These are phyloP conservation scores for Pluvialis apricaria DNA, from an alignment of 2,113 vertebrate species.

Conservation along the genomic window DNA sequence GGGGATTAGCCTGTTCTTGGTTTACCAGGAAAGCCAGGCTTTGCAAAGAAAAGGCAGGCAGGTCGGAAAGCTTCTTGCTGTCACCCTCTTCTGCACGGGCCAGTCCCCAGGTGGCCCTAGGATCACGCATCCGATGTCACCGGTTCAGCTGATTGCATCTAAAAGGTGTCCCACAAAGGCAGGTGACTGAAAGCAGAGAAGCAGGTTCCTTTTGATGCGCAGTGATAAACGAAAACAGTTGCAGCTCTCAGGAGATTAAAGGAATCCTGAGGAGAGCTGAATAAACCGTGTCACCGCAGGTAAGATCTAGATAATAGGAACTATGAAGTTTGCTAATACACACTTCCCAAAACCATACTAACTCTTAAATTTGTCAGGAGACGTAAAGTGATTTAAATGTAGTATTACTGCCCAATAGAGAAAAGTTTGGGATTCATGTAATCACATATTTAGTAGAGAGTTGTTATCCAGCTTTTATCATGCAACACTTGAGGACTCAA, in stretches of 20 bases:
- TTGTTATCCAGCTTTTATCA: background rate
- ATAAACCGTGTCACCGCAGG: background rate
- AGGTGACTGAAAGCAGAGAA: background rate
- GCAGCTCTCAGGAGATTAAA: constrained; percentile 41
- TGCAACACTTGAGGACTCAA: background rate
- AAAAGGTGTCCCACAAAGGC: background rate
- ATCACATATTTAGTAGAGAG: background rate
- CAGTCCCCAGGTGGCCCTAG: background rate
- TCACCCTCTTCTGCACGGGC: background rate
- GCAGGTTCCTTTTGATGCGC: background rate
- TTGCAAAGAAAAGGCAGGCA: background rate
- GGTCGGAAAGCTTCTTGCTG: background rate
- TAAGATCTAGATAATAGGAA: background rate
- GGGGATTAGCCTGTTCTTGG: background rate
- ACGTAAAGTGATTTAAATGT: background rate
- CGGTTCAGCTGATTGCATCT: background rate
- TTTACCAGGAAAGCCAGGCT: background rate
- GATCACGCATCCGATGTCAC: accelerated
- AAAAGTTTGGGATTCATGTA: background rate
- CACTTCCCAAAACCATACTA: background rate
- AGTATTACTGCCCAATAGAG: background rate
- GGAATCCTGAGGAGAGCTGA: constrained; percentile 23
- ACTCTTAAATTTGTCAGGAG: background rate
- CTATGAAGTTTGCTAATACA: background rate
- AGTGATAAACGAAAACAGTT: constrained; percentile 12